Conservation (phyloP, 2,797 vertebrate genomes). For the Mormyrops attenuatus region DNA sequence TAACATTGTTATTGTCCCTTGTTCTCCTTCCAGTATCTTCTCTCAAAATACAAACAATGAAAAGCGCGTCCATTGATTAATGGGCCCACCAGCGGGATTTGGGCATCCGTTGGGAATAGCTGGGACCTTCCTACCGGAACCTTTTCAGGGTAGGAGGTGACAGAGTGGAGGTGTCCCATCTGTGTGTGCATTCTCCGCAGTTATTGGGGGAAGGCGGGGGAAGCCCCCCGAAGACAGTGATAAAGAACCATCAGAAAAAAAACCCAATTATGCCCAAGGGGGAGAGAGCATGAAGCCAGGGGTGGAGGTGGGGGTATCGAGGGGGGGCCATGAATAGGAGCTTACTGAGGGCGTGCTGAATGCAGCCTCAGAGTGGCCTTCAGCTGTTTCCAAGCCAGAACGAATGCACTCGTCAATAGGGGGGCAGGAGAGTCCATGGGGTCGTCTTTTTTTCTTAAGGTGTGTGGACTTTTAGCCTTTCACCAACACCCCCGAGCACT, state of each 20-base stretch:
- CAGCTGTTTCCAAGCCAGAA: constrained; percentile 11
- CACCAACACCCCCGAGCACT: background rate
- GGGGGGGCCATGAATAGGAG: constrained; percentile 8
- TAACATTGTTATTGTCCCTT: background rate
- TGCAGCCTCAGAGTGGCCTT: constrained; percentile 7
- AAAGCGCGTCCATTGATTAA: constrained; percentile 4
- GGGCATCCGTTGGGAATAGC: constrained; percentile 15
- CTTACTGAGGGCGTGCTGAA: constrained; percentile 13
- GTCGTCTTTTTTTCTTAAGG: background rate
- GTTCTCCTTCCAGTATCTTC: background rate
- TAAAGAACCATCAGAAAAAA: constrained; percentile 23
- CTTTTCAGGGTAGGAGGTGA: constrained; percentile 6
- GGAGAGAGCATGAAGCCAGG: background rate
- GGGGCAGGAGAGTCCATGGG: background rate
- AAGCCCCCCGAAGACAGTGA: constrained; percentile 26
- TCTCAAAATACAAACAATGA: constrained; percentile 2
- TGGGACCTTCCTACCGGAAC: constrained; percentile 4
- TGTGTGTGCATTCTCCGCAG: constrained; percentile 20
- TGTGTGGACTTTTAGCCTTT: background rate
- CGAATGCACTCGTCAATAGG: constrained; percentile 13
- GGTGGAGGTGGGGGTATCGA: background rate
- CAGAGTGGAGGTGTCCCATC: constrained; percentile 20
- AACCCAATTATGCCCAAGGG: constrained; percentile 25
- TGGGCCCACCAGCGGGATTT: constrained; percentile 2
- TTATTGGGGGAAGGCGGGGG: constrained; percentile 8